These are phyloP conservation scores for Anabas testudineus DNA, from an alignment of 2,797 vertebrate genomes.

Conservation along the genomic window DNA sequence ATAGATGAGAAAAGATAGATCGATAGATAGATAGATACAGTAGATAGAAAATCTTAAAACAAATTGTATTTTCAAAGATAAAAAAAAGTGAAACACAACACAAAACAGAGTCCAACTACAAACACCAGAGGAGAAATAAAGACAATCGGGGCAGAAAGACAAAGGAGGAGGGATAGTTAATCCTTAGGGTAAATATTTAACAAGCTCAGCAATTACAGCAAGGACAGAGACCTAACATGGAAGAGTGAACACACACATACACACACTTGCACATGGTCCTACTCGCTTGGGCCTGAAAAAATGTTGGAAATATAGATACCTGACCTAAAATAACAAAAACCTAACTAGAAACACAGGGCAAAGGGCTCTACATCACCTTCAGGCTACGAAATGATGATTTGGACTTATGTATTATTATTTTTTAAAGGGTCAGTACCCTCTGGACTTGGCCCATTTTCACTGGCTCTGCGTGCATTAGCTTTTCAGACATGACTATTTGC, in stretches of 20 bases:
- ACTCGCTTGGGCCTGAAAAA: constrained; percentile 38
- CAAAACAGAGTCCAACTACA: constrained; percentile 23
- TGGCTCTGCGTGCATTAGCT: constrained; percentile 9
- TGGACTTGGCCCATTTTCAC: constrained; percentile 37
- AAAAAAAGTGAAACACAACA: constrained; percentile 31
- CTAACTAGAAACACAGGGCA: constrained; percentile 18
- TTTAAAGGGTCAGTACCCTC: constrained; percentile 21
- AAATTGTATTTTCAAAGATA: constrained; percentile 30
- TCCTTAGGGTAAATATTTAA: constrained; percentile 84
- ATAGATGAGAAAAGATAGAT: no score
- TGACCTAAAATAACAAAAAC: constrained; percentile 41
- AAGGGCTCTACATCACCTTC: constrained; percentile 20
- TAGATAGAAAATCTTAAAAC: constrained; percentile 11
- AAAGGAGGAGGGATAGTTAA: constrained; percentile 73
- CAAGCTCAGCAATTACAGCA: constrained; percentile 77
- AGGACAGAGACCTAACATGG: constrained; percentile 67
- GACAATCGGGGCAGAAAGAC: constrained; percentile 67
- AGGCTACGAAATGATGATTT: constrained; percentile 44
- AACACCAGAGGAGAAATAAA: constrained; percentile 58
- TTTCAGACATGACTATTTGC: background rate
- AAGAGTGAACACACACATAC: constrained; percentile 47
- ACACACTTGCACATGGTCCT: constrained; percentile 12
- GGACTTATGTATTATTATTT: constrained; percentile 19
- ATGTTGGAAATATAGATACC: constrained; percentile 31
- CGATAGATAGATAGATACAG: no score